Evolutionary conservation across 35 echinoderm and acorn worm genomes (phyloP).

Genomic region (Holothuria glaberrima): DNA sequence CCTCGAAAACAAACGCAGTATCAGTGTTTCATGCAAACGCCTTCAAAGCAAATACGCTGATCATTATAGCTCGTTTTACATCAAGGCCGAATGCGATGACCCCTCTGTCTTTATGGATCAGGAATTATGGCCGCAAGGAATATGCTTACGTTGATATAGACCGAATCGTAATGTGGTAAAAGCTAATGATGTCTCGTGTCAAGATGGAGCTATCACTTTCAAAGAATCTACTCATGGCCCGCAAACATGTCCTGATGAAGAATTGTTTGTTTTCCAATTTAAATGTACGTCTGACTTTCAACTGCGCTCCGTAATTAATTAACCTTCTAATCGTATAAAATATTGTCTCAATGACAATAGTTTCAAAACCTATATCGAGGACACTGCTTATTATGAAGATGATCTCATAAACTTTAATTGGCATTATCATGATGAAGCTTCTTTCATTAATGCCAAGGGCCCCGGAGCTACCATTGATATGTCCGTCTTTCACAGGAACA

Average conservation of each 20-base stretch:
- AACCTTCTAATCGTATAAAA: not conserved
- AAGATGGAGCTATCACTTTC: too few species aligned
- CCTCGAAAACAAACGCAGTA: too few species aligned
- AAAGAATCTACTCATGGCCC: too few species aligned
- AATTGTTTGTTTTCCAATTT: not conserved
- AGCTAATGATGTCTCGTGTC: too few species aligned
- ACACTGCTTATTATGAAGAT: not conserved
- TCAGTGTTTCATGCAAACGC: too few species aligned
- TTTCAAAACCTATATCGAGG: not conserved
- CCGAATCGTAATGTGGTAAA: too few species aligned
- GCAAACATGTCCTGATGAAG: not conserved
- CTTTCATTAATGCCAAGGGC: not conserved
- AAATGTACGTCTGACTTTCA: not conserved
- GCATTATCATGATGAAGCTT: conserved; percentile 27
- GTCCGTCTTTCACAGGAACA: conserved; percentile 1
- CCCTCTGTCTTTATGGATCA: too few species aligned
- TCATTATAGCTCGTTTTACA: too few species aligned
- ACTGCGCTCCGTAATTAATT: conserved; percentile 4
- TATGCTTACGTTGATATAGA: too few species aligned
- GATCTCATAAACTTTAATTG: not conserved
- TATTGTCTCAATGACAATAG: not conserved
- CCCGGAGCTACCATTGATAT: not conserved
- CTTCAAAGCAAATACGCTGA: too few species aligned
- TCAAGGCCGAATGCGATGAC: too few species aligned
- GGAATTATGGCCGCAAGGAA: too few species aligned